Evolutionary conservation across 2,888 invertebrate species (phyloP).

Genomic region (Pachydiplax longipennis): DNA sequence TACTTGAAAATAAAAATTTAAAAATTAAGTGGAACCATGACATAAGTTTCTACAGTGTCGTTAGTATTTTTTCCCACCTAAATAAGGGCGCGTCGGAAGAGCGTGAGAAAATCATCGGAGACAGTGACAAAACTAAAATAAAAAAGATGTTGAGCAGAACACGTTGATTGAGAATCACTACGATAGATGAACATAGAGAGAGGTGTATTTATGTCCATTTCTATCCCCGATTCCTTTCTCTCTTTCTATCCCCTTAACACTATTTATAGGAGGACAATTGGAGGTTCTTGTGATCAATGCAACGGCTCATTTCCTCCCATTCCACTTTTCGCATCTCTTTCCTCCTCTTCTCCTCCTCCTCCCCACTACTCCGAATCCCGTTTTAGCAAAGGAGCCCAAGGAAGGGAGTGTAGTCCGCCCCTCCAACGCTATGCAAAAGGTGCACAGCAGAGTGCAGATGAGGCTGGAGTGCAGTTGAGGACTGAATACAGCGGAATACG

Average conservation of each 20-base stretch:
- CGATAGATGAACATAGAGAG: too few relatives aligned
- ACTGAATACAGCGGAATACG: not conserved
- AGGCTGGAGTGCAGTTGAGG: not conserved
- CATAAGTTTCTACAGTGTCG: too few relatives aligned
- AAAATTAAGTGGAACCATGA: too few relatives aligned
- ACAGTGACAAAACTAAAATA: too few relatives aligned
- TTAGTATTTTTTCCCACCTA: too few relatives aligned
- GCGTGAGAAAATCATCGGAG: too few relatives aligned
- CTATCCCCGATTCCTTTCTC: not conserved
- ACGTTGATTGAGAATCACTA: too few relatives aligned
- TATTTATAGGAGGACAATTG: not conserved
- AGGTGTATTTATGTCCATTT: too few relatives aligned
- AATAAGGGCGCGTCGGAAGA: too few relatives aligned
- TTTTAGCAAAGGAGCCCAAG: not conserved
- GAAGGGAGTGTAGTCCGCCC: not conserved
- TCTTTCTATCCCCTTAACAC: not conserved
- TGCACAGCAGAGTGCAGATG: not conserved
- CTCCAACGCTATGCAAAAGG: not conserved
- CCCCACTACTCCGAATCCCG: conserved; percentile 7
- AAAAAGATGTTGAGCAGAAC: too few relatives aligned
- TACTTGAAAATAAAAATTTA: too few relatives aligned
- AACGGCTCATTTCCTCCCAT: not conserved
- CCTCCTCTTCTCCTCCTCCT: not conserved
- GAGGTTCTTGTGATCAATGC: not conserved
- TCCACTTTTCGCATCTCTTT: not conserved